Base-by-base conservation (phyloP, 2,888 invertebrate species). In the Beris morrisii region DNA sequence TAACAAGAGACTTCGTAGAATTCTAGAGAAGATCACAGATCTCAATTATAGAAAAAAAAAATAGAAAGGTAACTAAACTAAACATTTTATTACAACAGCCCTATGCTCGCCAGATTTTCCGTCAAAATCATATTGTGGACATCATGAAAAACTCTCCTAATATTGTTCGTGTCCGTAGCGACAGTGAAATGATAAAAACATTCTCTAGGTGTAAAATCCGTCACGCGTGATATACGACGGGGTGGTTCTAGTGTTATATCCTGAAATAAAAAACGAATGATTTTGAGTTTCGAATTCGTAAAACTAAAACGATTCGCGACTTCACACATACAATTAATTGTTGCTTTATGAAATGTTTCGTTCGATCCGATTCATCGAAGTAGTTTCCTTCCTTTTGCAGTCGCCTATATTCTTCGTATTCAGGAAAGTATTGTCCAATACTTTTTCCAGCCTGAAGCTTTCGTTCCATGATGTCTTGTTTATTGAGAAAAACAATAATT, bases 401-500 rank as follows among this genome's bases (percentile, higher is more conserved):
- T 0, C 82, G 79, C 9, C 79, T 75, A 73, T 83, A 91, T n/a
- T 82, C 72, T 4, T 79, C 73, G 74, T 86, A 91, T 67, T 87
- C 84, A 0, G 89, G 88, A 79, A 90, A 91, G 78, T 88, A 86
- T 1, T 84, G 81, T 1, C 82, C 86, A 61, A 91, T 84, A 65
- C 82, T 82, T 69, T 84, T 83, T 13, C 90, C 90, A 59, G 84
- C 83, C n/a, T 84, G 79, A 57, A 92, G 84, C 79, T 93, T 93
- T 56, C 84, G 83, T 71, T 88, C 84, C 61, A 93, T 81, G 3
- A 91, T 80, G 75, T 93, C 92, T 75, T 91, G 91, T 76, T 93
- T 93, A 78, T 93, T 93, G 45, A 93, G 83, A 78, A 93, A 93
- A 7, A 93, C 86, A 57, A 93, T 90, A 48, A 92, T 81, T 3